Base-by-base conservation (phyloP, 2,797 vertebrate species). In the Paguma larvata region DNA sequence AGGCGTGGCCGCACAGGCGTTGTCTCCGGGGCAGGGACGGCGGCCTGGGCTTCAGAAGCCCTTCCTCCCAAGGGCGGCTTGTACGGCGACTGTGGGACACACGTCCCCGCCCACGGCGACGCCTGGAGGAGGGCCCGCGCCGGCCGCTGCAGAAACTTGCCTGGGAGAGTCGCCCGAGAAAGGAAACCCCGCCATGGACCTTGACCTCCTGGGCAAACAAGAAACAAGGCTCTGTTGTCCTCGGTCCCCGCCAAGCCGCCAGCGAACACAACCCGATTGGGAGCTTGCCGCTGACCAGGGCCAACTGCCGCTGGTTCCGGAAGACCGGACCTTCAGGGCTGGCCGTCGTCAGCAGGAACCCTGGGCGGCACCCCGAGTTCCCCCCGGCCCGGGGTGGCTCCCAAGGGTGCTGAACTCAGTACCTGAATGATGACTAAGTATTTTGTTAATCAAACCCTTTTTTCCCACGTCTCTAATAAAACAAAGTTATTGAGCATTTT, bases 1-100 rank as follows among this genome's bases (percentile, higher is more conserved):
- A 63, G 19, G 68, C 62, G 87, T 0, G 1, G 96, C 94, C 94
- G 94, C 77, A 65, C 92, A 94, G 78, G 95, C n/a, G 34, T 85
- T 63, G 70, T 68, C 94, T 85, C 91, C 62, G 46, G 88, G 94
- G 72, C 85, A 91, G 6, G 0, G 70, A 41, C 5, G 6, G 70
- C 10, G 97, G 93, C 88, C 95, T 59, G 89, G 94, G 83, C 62
- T 83, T 38, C 30, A n/a, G 38, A 4, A 41, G 73, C 44, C 4
- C 73, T 27, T 77, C 27, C 44, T 77, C 44, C 44, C 0, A 0
- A 0, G 27, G 27, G n/a, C 7, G 7, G 14, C 14, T 27, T 1
- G 7, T 32, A 2, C 38, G 5, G 85, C n/a, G 12, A 9, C 51
- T 7, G 68, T 3, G 15, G 48, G 67, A 63, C 63, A 72, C 83